Evolutionary conservation across 2,888 invertebrate species (phyloP).

Genomic region (Hypolimnas misippus): DNA sequence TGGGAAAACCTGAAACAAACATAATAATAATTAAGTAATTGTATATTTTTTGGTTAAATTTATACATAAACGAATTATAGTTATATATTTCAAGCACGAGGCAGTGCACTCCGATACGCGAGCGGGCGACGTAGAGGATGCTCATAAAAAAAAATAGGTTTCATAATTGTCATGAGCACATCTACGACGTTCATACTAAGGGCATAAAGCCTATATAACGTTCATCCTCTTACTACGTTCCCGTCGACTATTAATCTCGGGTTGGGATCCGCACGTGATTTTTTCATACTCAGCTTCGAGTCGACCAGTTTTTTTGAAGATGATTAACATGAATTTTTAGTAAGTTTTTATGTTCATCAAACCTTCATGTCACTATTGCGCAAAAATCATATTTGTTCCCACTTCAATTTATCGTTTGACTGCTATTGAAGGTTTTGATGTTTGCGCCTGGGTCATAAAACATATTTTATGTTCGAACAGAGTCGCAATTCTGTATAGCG

Average conservation of each 20-base stretch:
- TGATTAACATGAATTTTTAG: slow-evolving; percentile 29
- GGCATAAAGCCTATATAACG: slow-evolving; percentile 57
- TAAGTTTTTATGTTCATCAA: slow-evolving; percentile 27
- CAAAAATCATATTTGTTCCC: slow-evolving; percentile 55
- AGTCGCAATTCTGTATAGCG: slow-evolving; percentile 63
- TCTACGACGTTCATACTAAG: slow-evolving; percentile 46
- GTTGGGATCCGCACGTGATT: slow-evolving; percentile 53
- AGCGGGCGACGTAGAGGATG: slow-evolving; percentile 53
- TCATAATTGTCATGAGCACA: slow-evolving; percentile 64
- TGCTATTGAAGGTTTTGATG: slow-evolving; percentile 75
- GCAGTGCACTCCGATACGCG: slow-evolving; percentile 49
- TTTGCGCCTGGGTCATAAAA: slow-evolving; percentile 75
- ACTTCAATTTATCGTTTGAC: slow-evolving; percentile 67
- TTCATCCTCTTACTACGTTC: slow-evolving; percentile 69
- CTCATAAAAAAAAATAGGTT: slow-evolving; percentile 82
- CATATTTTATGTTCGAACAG: slow-evolving; percentile 75
- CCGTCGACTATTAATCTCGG: slow-evolving; percentile 57
- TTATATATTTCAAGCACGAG: slow-evolving; percentile 38
- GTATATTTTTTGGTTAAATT: too few species aligned
- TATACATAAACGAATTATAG: too few species aligned
- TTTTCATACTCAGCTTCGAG: slow-evolving; percentile 46
- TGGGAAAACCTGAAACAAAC: slow-evolving; percentile 80
- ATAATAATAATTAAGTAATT: slow-evolving; percentile 7
- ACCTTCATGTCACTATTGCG: slow-evolving; percentile 49
- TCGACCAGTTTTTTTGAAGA: slow-evolving; percentile 40